A percentile compares a stretch with the other conserved stretches of the same genome.
Evolutionary conservation across 2,888 invertebrate genomes (phyloP).

Genomic region (Lapara coniferarum): DNA sequence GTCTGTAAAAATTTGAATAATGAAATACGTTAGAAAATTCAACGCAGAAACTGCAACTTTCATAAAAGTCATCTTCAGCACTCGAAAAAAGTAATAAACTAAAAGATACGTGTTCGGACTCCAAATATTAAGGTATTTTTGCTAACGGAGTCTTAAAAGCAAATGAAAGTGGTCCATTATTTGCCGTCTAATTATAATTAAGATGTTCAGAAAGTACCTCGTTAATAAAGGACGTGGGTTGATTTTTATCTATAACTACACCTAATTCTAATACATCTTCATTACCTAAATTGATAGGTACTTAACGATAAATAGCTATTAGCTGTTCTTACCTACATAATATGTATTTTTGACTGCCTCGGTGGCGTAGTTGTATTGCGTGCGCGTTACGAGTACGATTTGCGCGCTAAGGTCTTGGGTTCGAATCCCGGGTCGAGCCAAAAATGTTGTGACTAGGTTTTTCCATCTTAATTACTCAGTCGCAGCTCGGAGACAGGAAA

Average conservation of each 20-base stretch:
- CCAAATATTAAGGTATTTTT: constrained; percentile 27
- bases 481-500: too few species aligned
- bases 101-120: constrained; percentile 25
- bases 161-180: constrained; percentile 27
- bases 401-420: too few species aligned
- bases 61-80: constrained; percentile 6
- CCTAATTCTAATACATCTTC: too few species aligned
- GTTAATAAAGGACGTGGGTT: constrained; percentile 21
- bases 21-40: background rate
- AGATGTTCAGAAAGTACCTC: constrained; percentile 3
- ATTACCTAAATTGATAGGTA: background rate
- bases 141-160: constrained; percentile 32
- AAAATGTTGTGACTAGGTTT: too few species aligned
- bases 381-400: too few species aligned
- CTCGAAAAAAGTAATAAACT: constrained; percentile 17
- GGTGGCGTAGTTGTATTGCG: too few species aligned
- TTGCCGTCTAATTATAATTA: constrained; percentile 29
- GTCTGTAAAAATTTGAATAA: too few species aligned
- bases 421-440: too few species aligned
- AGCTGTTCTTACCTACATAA: too few species aligned
- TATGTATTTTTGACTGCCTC: too few species aligned
- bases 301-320: too few species aligned
- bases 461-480: too few species aligned
- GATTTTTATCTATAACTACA: background rate
- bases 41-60: background rate